Conservation (phyloP, 2,888 invertebrate species). For the Euplagia quadripunctaria region DNA sequence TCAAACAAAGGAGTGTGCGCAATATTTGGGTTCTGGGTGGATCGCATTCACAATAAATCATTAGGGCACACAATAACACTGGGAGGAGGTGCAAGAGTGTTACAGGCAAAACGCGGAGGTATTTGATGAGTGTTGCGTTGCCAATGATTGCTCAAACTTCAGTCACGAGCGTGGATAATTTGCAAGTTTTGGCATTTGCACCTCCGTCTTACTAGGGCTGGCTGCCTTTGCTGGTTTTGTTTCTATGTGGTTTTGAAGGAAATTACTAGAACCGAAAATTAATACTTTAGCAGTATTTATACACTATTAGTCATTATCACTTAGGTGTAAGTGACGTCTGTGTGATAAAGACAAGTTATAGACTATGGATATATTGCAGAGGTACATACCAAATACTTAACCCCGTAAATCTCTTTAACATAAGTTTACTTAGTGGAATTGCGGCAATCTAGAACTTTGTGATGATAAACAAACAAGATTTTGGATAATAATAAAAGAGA, state of each 20-base stretch:
- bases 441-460: too few species aligned
- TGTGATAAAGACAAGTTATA: too few species aligned
- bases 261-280: too few species aligned
- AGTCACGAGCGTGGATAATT: conserved; percentile 82
- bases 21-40: conserved; percentile 13
- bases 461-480: too few species aligned
- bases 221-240: background rate
- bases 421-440: too few species aligned
- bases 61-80: conserved; percentile 41
- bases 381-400: too few species aligned
- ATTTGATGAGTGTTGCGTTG: conserved; percentile 75
- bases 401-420: too few species aligned
- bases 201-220: conserved; percentile 46
- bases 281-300: too few species aligned
- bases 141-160: conserved; percentile 77
- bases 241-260: background rate
- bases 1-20: conserved; percentile 18
- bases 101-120: conserved; percentile 51
- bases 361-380: too few species aligned
- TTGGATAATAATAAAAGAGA: too few species aligned
- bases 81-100: conserved; percentile 29
- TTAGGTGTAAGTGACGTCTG: too few species aligned
- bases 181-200: conserved; percentile 80
- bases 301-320: too few species aligned
- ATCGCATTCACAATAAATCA: conserved; percentile 31